Evolutionary conservation across 2,113 vertebrate genomes (phyloP).

Genomic region (Leucopsar rothschildi): DNA sequence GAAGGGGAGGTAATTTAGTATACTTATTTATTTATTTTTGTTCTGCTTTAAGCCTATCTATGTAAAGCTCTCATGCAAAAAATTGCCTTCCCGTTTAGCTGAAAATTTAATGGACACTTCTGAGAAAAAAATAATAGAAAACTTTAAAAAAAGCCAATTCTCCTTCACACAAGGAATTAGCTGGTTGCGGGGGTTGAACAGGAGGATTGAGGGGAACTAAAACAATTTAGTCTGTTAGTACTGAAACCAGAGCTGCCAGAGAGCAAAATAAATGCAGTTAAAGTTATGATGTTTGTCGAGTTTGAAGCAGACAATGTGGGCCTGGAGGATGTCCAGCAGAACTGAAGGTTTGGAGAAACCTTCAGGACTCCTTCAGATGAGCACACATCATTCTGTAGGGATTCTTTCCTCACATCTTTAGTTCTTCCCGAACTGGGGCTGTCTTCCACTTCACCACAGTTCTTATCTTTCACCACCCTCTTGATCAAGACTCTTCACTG

Average conservation of each 20-base stretch:
- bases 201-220: not conserved
- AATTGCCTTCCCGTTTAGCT: slow-evolving; percentile 70
- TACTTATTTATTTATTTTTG: slow-evolving; percentile 41
- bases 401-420: not conserved
- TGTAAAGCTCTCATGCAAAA: slow-evolving; percentile 76
- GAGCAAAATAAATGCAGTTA: not conserved
- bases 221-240: not conserved
- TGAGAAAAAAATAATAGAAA: not conserved
- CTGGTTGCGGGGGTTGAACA: not conserved
- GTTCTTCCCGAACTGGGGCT: not conserved
- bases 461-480: not conserved
- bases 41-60: slow-evolving; percentile 67
- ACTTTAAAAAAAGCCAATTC: not conserved
- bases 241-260: not conserved
- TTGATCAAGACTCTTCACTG: not conserved
- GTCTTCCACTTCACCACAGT: not conserved
- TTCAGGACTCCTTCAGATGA: not conserved
- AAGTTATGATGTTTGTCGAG: slow-evolving; percentile 2
- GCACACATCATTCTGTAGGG: not conserved
- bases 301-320: not conserved
- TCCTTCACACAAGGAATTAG: slow-evolving; percentile 35
- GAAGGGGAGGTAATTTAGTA: not conserved
- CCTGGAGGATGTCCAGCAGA: not conserved
- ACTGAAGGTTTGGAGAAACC: not conserved
- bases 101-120: slow-evolving; percentile 69